Evolutionary conservation across 37 sponge, comb jelly and placozoan genomes (phyloP).

Genomic region (Oopsacas minuta): DNA sequence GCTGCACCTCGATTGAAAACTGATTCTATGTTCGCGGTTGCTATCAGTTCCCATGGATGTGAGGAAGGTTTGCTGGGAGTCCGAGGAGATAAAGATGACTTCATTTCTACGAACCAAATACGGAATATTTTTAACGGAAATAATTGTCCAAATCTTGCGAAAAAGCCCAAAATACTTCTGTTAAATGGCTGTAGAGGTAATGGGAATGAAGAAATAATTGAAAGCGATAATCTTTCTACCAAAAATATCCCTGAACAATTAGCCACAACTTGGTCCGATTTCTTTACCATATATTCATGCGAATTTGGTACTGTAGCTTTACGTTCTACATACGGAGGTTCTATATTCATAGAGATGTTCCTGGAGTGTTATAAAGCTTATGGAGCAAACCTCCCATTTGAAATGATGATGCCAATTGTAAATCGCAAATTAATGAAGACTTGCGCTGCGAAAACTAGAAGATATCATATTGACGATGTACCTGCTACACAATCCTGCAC

Average conservation of each 20-base stretch:
- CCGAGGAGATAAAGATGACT: background rate
- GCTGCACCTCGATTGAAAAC: background rate
- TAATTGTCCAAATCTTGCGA: background rate
- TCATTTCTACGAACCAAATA: background rate
- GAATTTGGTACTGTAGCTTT: background rate
- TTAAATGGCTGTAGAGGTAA: background rate
- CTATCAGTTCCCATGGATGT: slow-evolving; percentile 4
- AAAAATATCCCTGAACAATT: background rate
- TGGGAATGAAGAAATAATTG: background rate
- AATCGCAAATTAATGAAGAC: background rate
- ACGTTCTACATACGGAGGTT: background rate
- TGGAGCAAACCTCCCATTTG: background rate
- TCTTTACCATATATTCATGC: background rate
- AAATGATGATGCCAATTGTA: background rate
- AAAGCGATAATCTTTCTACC: background rate
- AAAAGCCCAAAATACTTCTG: background rate
- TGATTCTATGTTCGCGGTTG: background rate
- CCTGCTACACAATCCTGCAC: background rate
- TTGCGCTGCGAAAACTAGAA: background rate
- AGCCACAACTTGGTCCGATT: slow-evolving; percentile 11
- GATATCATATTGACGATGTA: background rate
- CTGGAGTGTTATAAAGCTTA: background rate
- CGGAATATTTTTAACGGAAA: background rate
- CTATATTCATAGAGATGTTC: background rate
- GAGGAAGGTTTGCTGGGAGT: background rate